Evolutionary conservation across 2,797 vertebrate species (phyloP).

Genomic region (Eulemur mongoz): DNA sequence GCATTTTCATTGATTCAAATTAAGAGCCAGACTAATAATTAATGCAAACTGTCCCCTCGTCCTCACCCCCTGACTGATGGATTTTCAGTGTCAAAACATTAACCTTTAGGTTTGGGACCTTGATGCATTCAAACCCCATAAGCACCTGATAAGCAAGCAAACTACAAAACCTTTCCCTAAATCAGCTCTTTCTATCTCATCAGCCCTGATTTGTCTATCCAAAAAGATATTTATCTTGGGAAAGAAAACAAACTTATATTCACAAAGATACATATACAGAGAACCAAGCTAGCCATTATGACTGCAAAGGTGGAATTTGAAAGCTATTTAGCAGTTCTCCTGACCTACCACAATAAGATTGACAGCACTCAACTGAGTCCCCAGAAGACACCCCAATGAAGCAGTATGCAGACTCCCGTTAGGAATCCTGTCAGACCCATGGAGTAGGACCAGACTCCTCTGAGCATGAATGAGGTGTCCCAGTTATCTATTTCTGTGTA

Average conservation of each 20-base stretch:
- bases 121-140: conserved; percentile 71
- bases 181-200: conserved; percentile 46
- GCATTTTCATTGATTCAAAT: conserved; percentile 87
- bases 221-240: conserved; percentile 59
- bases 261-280: conserved; percentile 1
- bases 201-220: conserved; percentile 54
- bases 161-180: conserved; percentile 52
- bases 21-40: conserved; percentile 85
- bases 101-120: conserved; percentile 79
- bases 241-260: conserved; percentile 55
- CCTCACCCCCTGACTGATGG: conserved; percentile 77
- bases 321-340: background rate
- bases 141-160: conserved; percentile 75
- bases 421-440: background rate
- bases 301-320: conserved; percentile 26
- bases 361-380: background rate
- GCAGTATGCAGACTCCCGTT: background rate
- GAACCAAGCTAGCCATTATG: background rate
- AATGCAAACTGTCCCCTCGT: conserved; percentile 80
- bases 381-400: background rate
- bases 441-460: background rate
- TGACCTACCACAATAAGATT: background rate
- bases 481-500: background rate
- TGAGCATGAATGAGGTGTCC: background rate
- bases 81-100: conserved; percentile 81